Evolutionary conservation across 2,888 invertebrate species (phyloP).

Genomic region (Nemurella pictetii): DNA sequence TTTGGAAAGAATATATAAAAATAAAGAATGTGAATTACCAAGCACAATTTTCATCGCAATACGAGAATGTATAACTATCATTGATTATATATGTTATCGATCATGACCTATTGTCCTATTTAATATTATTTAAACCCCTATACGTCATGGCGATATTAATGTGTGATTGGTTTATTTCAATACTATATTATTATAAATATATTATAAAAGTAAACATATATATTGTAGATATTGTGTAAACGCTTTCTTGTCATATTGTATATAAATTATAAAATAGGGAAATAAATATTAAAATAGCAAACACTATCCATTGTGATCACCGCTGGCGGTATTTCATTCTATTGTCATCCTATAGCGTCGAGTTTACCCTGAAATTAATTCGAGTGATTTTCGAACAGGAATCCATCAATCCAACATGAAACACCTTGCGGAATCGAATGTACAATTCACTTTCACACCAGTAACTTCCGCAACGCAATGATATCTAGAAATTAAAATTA

Average conservation of each 20-base stretch:
- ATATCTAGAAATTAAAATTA: not conserved
- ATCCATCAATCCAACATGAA: not conserved
- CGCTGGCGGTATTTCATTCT: too few species aligned
- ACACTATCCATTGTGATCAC: not conserved
- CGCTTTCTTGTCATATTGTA: constrained; percentile 38
- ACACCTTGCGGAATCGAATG: not conserved
- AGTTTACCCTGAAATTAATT: not conserved
- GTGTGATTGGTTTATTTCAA: constrained; percentile 12
- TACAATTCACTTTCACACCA: not conserved
- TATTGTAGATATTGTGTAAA: constrained; percentile 41
- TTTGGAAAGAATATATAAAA: not conserved
- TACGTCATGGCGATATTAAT: not conserved
- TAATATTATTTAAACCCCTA: constrained; percentile 9
- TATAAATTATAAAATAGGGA: constrained; percentile 30
- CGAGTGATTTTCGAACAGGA: not conserved
- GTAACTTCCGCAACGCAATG: not conserved
- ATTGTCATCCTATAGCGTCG: too few species aligned
- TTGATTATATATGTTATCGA: not conserved
- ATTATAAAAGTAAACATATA: constrained; percentile 37
- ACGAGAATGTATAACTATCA: not conserved
- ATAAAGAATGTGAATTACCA: not conserved
- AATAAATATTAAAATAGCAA: constrained; percentile 16
- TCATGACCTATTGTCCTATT: not conserved
- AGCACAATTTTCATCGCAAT: constrained; percentile 7
- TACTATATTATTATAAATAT: constrained; percentile 25